Conservation (phyloP, 1,140 invertebrate species). For the Chlorops oryzae region DNA sequence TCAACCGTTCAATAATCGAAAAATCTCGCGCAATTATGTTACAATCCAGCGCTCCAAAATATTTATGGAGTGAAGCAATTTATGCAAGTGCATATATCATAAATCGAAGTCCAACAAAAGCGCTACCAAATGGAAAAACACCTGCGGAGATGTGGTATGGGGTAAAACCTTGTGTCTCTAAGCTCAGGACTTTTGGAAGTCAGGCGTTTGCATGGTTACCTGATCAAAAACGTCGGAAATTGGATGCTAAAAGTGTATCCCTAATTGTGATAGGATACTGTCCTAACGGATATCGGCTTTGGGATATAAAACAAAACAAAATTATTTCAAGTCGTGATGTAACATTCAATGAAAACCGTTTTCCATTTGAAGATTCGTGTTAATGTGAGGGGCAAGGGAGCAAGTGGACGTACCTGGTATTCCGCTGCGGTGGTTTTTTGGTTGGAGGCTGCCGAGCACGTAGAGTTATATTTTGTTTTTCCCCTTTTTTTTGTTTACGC, state of each 20-base stretch:
- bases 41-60: conserved; percentile 15
- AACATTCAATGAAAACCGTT: conserved; percentile 14
- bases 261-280: conserved; percentile 23
- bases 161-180: conserved; percentile 24
- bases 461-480: no score
- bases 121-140: conserved; percentile 13
- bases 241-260: conserved; percentile 16
- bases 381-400: no score
- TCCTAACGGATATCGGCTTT: conserved; percentile 28
- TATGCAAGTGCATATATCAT: conserved; percentile 21
- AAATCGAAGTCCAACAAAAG: conserved; percentile 25
- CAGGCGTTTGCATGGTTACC: conserved; percentile 17
- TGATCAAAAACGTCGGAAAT: conserved; percentile 15
- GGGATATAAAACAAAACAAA: conserved; percentile 22
- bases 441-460: no score
- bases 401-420: no score
- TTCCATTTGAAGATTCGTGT: background rate
- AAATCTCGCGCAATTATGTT: conserved; percentile 20
- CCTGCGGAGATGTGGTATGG: conserved; percentile 35
- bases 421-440: no score
- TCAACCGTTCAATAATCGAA: conserved; percentile 31
- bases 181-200: conserved; percentile 30
- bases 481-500: no score
- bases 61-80: conserved; percentile 35
- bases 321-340: conserved; percentile 22